Conservation (phyloP, 2,113 vertebrate species). For the Rhodinocichla rosea region DNA sequence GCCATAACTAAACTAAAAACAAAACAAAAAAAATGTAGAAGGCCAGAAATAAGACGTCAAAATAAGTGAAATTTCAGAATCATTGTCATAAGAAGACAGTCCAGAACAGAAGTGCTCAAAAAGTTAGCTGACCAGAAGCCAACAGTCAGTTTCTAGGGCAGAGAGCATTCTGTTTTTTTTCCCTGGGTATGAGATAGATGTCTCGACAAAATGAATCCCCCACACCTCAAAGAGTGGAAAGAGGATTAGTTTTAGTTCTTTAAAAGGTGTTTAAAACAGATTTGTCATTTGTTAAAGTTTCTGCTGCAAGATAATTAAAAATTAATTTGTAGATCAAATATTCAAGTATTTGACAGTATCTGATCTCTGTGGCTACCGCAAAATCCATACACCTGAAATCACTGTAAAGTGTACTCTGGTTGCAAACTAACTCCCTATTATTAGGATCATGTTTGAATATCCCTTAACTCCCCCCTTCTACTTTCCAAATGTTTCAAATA, state of each 20-base stretch:
- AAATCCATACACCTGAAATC: neutral
- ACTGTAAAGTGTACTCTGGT: neutral
- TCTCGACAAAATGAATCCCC: neutral
- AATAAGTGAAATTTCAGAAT: neutral
- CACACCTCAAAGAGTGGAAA: neutral
- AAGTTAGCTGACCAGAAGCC: neutral
- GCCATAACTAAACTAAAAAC: neutral
- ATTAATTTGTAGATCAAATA: neutral
- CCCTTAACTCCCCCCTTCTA: neutral
- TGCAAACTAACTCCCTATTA: neutral
- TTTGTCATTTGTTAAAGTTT: neutral
- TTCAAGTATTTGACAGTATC: neutral
- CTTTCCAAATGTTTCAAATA: neutral
- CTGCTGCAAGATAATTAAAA: neutral
- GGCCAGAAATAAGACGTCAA: neutral
- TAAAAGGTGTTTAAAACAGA: neutral
- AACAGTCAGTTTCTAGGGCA: neutral
- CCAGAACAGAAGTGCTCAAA: neutral
- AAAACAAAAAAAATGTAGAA: neutral
- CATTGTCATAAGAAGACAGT: neutral
- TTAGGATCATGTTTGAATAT: neutral
- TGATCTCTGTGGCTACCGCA: neutral
- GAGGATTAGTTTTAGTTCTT: neutral
- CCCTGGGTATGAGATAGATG: accelerated
- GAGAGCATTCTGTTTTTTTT: neutral